phyloP scores from a whole-genome alignment of 2,113 vertebrate genomes.

The Xiphias gladius region DNA sequence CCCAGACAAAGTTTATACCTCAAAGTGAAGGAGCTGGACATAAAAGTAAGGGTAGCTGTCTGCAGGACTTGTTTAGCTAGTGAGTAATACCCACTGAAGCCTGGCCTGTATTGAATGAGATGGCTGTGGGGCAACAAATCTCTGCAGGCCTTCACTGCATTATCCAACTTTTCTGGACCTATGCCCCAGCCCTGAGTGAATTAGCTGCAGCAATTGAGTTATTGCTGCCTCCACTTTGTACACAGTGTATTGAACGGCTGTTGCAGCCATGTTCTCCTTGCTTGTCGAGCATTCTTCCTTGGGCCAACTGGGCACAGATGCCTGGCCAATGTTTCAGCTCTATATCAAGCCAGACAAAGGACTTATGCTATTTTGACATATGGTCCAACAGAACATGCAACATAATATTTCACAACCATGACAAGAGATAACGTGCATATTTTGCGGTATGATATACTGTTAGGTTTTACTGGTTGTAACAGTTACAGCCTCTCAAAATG shows the following conservation, averaged over 20 bases:
- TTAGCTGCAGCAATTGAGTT: conserved; percentile 86
- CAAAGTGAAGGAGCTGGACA: conserved; percentile 69
- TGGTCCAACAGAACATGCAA: conserved; percentile 40
- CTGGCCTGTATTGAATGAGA: conserved; percentile 83
- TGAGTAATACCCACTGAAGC: conserved; percentile 82
- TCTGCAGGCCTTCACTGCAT: conserved; percentile 82
- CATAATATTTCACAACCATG: conserved; percentile 35
- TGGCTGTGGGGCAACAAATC: conserved; percentile 85
- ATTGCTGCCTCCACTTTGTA: conserved; percentile 86
- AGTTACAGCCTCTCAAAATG: neutral
- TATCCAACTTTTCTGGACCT: conserved; percentile 85
- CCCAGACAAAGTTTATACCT: conserved; percentile 63
- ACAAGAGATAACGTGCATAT: neutral
- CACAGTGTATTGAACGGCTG: conserved; percentile 81
- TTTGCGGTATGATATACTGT: conserved; percentile 18
- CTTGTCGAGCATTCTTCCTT: conserved; percentile 68
- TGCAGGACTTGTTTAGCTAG: conserved; percentile 77
- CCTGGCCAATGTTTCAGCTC: conserved; percentile 40
- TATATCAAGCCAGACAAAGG: conserved; percentile 27
- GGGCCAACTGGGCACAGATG: conserved; percentile 54
- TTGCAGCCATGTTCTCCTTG: conserved; percentile 72
- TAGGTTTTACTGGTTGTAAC: conserved; percentile 11
- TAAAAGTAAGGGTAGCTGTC: conserved; percentile 79
- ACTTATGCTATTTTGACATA: conserved; percentile 34
- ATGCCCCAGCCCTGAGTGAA: conserved; percentile 82